Evolutionary conservation across 2,888 invertebrate genomes (phyloP).

Genomic region (Dynastes hyllus): DNA sequence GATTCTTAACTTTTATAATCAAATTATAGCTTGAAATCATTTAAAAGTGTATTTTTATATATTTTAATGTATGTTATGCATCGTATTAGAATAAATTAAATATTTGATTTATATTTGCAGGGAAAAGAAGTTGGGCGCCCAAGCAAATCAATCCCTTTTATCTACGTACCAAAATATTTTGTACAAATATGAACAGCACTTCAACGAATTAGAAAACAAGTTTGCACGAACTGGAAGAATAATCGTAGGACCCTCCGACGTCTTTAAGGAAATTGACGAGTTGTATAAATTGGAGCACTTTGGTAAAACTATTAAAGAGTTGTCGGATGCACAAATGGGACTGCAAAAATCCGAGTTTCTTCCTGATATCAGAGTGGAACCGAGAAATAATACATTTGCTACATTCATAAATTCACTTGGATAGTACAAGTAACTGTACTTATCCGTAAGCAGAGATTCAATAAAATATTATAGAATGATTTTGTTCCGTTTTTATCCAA

Average conservation of each 20-base stretch:
- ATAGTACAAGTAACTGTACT: neutral
- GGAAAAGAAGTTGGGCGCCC: neutral
- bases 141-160: neutral
- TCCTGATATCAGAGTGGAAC: neutral
- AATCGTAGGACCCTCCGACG: neutral
- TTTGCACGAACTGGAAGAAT: neutral
- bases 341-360: constrained; percentile 12
- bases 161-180: constrained; percentile 4
- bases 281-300: constrained; percentile 1
- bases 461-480: too few relatives aligned
- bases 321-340: constrained; percentile 20
- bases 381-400: constrained; percentile 25
- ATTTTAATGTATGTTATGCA: too few relatives aligned
- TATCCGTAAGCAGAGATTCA: too few relatives aligned
- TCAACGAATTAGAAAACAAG: constrained; percentile 3
- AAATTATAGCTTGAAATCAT: too few relatives aligned
- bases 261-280: constrained; percentile 19
- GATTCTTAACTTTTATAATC: too few relatives aligned
- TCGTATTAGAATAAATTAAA: too few relatives aligned
- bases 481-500: too few relatives aligned
- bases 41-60: too few relatives aligned
- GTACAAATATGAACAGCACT: constrained; percentile 7
- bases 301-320: neutral
- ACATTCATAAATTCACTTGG: constrained; percentile 5
- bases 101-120: neutral